These are phyloP conservation scores for Slavum lentiscoides DNA, from an alignment of 2,888 invertebrate genomes.

Conservation along the genomic window DNA sequence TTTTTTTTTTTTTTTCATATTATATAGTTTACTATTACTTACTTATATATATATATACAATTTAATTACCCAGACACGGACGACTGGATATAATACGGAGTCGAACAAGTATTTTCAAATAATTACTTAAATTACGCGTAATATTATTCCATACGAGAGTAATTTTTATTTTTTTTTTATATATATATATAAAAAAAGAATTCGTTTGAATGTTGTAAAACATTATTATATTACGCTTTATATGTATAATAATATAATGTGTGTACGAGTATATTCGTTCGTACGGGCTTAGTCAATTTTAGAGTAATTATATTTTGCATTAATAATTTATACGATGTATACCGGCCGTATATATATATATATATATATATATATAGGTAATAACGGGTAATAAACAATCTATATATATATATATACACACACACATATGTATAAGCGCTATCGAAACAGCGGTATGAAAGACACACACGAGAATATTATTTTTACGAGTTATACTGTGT, in stretches of 20 bases:
- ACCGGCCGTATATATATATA: background rate
- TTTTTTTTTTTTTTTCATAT: too few species aligned
- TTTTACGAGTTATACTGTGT: too few species aligned
- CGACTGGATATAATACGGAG: too few species aligned
- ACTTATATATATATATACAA: too few species aligned
- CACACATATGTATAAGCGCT: background rate
- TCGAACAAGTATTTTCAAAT: too few species aligned
- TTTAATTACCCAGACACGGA: too few species aligned
- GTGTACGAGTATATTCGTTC: too few species aligned
- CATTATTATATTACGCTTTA: background rate
- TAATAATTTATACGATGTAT: slow-evolving; percentile 5
- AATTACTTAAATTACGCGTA: too few species aligned
- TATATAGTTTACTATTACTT: background rate
- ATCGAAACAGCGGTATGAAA: background rate
- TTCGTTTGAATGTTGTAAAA: background rate
- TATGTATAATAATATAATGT: background rate
- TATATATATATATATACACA: background rate
- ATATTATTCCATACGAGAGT: background rate
- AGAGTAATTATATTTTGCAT: background rate
- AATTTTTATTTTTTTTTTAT: background rate
- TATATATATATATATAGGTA: background rate
- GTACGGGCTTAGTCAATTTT: background rate
- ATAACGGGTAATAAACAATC: background rate
- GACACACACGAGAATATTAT: slow-evolving; percentile 15
- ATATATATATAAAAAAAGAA: background rate